Conservation (phyloP, 1,140 invertebrate genomes). For the Araneus ventricosus region DNA sequence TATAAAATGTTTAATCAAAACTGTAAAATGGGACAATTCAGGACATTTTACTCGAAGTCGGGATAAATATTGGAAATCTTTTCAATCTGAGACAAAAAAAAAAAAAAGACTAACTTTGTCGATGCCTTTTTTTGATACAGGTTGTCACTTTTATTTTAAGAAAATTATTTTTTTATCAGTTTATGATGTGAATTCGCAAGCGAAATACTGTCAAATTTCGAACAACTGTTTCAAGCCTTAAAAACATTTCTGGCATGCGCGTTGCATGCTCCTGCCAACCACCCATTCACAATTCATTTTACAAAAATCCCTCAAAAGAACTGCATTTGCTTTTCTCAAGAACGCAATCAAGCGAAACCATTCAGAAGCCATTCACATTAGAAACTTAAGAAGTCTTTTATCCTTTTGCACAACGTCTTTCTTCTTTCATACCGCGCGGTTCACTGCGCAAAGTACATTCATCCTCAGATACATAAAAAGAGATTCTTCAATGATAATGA, state of each 20-base stretch:
- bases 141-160: too few relatives aligned
- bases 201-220: too few relatives aligned
- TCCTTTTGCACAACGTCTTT: neutral
- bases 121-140: too few relatives aligned
- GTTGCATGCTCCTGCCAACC: neutral
- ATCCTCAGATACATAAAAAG: neutral
- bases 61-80: too few relatives aligned
- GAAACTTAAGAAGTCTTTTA: neutral
- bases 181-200: too few relatives aligned
- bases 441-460: constrained; percentile 36
- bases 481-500: neutral
- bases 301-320: neutral
- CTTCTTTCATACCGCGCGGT: constrained; percentile 7
- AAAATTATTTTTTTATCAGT: too few relatives aligned
- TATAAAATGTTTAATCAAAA: too few relatives aligned
- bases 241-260: too few relatives aligned
- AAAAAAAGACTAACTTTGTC: too few relatives aligned
- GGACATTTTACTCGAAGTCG: too few relatives aligned
- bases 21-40: too few relatives aligned
- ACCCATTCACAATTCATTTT: neutral
- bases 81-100: too few relatives aligned
- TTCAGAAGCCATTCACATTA: neutral
- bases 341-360: neutral
- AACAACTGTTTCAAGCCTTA: neutral
- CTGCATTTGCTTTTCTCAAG: neutral